Evolutionary conservation across 2,113 vertebrate species (phyloP).

Genomic region (Leucopsar rothschildi): DNA sequence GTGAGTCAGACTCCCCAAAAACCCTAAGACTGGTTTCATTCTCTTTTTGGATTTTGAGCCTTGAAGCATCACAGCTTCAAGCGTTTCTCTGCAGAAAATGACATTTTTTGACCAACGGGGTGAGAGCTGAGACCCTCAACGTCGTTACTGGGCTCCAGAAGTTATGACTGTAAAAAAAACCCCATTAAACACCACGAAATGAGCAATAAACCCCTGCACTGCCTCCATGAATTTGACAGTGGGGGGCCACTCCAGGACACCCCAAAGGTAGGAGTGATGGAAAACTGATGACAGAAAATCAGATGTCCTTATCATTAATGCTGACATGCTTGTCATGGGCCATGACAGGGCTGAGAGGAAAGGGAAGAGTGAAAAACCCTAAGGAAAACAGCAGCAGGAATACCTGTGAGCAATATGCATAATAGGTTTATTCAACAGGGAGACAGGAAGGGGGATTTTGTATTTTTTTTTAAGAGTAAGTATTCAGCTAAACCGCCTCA

Average conservation of each 20-base stretch:
- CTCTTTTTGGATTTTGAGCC: slow-evolving; percentile 8
- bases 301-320: not conserved
- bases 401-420: not conserved
- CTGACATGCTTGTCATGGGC: not conserved
- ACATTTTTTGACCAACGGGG: not conserved
- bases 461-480: not conserved
- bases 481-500: slow-evolving; percentile 11
- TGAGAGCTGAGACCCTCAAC: not conserved
- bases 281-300: not conserved
- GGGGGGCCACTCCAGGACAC: not conserved
- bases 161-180: not conserved
- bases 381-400: not conserved
- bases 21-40: slow-evolving; percentile 19
- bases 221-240: not conserved
- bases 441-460: not conserved
- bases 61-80: not conserved
- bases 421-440: not conserved
- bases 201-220: not conserved
- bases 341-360: not conserved
- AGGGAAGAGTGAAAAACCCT: not conserved
- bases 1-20: slow-evolving; percentile 54
- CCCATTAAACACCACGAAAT: not conserved
- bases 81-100: not conserved
- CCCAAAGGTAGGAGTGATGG: not conserved
- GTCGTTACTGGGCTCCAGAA: not conserved